These are phyloP conservation scores for Azemiops feae DNA, from an alignment of 2,113 vertebrate genomes.

Conservation along the genomic window DNA sequence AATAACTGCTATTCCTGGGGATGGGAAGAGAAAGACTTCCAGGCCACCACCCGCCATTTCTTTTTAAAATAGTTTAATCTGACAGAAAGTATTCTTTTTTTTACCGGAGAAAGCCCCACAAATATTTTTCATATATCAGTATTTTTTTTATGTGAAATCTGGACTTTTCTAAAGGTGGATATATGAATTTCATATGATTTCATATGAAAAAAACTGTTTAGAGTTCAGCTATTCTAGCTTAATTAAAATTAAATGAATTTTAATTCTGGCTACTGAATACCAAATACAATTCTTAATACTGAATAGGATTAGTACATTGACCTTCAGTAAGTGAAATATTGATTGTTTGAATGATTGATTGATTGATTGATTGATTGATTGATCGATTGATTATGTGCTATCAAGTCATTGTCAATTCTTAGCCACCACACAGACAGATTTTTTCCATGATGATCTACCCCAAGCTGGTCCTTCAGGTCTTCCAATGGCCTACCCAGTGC, in stretches of 20 bases:
- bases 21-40: background rate
- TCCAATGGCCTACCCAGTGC: background rate
- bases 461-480: background rate
- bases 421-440: background rate
- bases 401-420: background rate
- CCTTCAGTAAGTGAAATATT: background rate
- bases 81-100: conserved; percentile 1
- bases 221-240: conserved; percentile 41
- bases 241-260: conserved; percentile 37
- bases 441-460: background rate
- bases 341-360: background rate
- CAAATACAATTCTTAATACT: background rate
- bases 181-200: background rate
- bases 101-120: background rate
- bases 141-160: background rate
- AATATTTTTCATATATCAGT: background rate
- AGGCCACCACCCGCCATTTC: background rate
- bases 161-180: background rate
- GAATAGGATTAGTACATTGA: background rate
- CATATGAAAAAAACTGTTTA: conserved; percentile 26
- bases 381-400: background rate
- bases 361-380: background rate
- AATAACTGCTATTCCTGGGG: background rate
- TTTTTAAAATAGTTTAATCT: background rate
- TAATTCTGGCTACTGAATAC: background rate